Base-by-base conservation (phyloP, 2,113 vertebrate species). In the Semnornis frantzii region DNA sequence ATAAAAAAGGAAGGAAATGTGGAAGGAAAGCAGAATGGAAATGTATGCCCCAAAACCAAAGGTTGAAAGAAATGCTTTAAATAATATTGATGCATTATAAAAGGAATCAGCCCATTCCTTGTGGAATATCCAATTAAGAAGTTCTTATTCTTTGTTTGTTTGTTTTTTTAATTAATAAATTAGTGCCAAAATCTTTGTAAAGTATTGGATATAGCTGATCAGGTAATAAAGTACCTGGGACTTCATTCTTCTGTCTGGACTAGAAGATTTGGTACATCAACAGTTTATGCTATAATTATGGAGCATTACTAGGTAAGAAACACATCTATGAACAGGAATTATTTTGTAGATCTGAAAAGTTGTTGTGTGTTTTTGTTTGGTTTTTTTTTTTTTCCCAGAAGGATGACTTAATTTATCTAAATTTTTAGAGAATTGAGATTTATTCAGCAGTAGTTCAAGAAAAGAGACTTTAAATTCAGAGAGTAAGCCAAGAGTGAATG, bases 181-280 rank as follows among this genome's bases (percentile, higher is more conserved):
- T 87, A 95, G 18, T 65, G 25, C 30, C 59, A 90, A 92, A 96
- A 91, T 94, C 91, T 94, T 87, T 92, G 54, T 69, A 84, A 96
- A 89, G 50, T 59, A 96, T 71, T 96, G 62, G 87, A 66, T 82
- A 12, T 50, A 93, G 83, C 65, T 94, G 66, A 92, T 10, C 4
- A 52, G 88, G 94, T 95, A 96, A 97, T 93, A 84, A 89, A 93
- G 57, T 77, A 66, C 50, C 82, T 86, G 82, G 25, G 82, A 70
- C 64, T 90, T 64, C 66, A 65, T 87, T 88, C 88, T 96, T 94
- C 92, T 80, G 17, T 77, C 69, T 64, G 34, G 69, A 70, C 31
- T 80, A 68, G n/a, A 91, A 92, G 46, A 93, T 46, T 37, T 31
- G 5, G 50, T 31, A 24, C 48, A 90, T 72, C 55, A 82, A 81